phyloP scores from a whole-genome alignment of 2,797 vertebrate species.

The Acanthiza pusilla region DNA sequence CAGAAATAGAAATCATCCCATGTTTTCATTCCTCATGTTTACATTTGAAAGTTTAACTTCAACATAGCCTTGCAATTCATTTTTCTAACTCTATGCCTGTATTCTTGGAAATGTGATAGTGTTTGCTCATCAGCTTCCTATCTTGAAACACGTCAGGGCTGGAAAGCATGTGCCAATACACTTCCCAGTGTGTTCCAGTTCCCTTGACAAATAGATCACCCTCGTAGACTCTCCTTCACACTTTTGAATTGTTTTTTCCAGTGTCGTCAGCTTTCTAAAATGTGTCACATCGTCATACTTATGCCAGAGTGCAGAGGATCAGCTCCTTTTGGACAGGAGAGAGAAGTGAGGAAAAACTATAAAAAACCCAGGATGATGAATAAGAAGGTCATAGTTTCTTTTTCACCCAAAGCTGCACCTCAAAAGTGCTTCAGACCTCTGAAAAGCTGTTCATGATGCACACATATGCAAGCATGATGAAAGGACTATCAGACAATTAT shows the following conservation, averaged over 20 bases:
- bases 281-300: background rate
- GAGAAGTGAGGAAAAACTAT: background rate
- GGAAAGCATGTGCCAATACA: background rate
- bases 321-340: background rate
- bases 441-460: background rate
- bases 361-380: background rate
- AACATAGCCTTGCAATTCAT: background rate
- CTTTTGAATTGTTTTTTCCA: slow-evolving; percentile 25
- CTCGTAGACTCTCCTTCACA: background rate
- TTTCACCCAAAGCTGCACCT: background rate
- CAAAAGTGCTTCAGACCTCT: background rate
- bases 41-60: background rate
- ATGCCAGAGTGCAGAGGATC: background rate
- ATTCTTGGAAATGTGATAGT: background rate
- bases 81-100: background rate
- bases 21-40: background rate
- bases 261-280: slow-evolving; percentile 16
- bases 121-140: slow-evolving; percentile 29
- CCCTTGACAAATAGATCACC: background rate
- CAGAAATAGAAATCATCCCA: background rate
- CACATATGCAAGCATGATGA: background rate
- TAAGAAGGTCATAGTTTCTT: background rate
- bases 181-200: background rate
- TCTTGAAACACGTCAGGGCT: background rate
- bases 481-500: background rate